A percentile compares a stretch with the other conserved stretches of the same genome.
phyloP scores from a whole-genome alignment of 2,797 vertebrate genomes.

The Tragelaphus oryx region DNA sequence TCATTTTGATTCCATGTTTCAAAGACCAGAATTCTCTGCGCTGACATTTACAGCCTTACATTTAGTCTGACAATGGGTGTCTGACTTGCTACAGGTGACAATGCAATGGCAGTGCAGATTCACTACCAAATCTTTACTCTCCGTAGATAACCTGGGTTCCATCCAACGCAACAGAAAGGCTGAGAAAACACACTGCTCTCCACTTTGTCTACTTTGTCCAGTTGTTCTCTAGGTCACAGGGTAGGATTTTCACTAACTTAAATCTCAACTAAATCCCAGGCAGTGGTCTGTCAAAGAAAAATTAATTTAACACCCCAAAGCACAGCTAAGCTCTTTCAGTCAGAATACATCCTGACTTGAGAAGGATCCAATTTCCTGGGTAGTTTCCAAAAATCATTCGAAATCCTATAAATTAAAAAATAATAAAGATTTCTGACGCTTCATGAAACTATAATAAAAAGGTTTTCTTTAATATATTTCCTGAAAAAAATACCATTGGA shows the following conservation, averaged over 20 bases:
- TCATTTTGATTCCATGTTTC: background rate
- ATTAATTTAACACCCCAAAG: slow-evolving; percentile 34
- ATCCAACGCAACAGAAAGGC: background rate
- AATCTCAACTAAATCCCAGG: slow-evolving; percentile 49
- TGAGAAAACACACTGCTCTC: slow-evolving; percentile 5
- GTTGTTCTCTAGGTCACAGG: background rate
- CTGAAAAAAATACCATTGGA: background rate
- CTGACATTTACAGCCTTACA: background rate
- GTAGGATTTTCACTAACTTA: slow-evolving; percentile 26
- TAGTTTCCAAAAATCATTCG: slow-evolving; percentile 12
- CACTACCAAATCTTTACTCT: background rate
- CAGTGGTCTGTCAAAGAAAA: slow-evolving; percentile 28
- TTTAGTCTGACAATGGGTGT: background rate
- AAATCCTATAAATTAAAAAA: slow-evolving; percentile 36
- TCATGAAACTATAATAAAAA: slow-evolving; percentile 25
- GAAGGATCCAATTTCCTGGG: background rate
- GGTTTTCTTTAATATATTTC: background rate
- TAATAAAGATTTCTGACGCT: background rate
- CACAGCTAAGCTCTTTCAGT: slow-evolving; percentile 12
- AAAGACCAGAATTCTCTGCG: background rate
- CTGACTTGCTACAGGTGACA: background rate
- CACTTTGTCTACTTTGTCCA: background rate
- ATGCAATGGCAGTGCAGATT: background rate
- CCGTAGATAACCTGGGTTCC: background rate
- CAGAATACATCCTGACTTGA: background rate